A percentile compares a stretch with the other conserved stretches of the same genome.
phyloP scores from a whole-genome alignment of 2,797 vertebrate species.

The Pipistrellus kuhlii region DNA sequence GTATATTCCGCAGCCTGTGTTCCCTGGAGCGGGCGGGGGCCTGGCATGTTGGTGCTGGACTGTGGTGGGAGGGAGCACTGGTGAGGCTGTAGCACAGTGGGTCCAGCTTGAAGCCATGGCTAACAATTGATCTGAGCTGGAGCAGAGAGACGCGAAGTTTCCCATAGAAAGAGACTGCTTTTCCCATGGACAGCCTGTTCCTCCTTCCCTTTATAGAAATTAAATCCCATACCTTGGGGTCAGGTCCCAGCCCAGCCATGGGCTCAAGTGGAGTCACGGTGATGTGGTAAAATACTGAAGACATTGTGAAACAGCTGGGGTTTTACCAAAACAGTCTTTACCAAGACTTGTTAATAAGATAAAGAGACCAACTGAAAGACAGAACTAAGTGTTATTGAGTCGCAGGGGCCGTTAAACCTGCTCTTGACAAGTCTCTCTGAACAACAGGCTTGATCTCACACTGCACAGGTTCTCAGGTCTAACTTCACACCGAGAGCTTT shows the following conservation, averaged over 20 bases:
- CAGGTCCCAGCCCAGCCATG: background rate
- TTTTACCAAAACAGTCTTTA: background rate
- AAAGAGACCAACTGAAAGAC: background rate
- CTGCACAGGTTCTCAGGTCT: background rate
- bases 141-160: accelerated
- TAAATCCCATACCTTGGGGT: accelerated
- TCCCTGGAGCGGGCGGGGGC: background rate
- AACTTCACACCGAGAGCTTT: background rate
- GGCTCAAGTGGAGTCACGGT: background rate
- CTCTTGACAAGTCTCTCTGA: background rate
- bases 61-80: no score
- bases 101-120: background rate
- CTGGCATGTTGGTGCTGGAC: background rate
- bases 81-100: accelerated
- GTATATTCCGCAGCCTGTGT: accelerated
- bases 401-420: background rate
- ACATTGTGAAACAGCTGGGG: background rate
- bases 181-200: background rate
- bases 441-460: background rate
- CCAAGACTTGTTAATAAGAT: background rate
- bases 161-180: background rate
- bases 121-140: background rate
- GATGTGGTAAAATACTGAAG: background rate
- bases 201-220: background rate
- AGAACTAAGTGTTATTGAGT: background rate